Base-by-base conservation (phyloP, 2,888 invertebrate species). In the Anorthoa munda region DNA sequence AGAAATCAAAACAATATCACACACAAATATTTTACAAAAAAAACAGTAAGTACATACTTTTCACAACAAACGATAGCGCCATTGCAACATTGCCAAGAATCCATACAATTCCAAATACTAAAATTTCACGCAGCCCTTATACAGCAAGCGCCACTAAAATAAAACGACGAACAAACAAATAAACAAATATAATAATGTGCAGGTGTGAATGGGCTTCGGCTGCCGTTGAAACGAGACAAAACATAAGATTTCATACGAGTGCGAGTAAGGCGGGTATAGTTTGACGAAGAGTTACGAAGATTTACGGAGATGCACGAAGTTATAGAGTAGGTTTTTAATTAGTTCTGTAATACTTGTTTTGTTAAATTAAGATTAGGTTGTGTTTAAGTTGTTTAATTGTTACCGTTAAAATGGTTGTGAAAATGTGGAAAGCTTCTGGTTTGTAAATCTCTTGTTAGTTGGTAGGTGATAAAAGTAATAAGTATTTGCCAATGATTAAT, bases 131-230 rank as follows among this genome's bases (percentile, higher is more conserved):
- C 87, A 80, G 15, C 63, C 85, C 68, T 87, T 91, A 76, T 90
- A 21, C 84, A 17, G 18, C 45, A 55, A 46, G 60, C 87, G 85
- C 77, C 86, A 82, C 72, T 91, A 89, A 94, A 93, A 94, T 92
- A 94, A 94, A 91, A 92, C 87, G 86, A 86, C 87, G 81, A 90
- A 89, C 92, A 93, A 93, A 94, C 92, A 94, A 94, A 94, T 92
- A 94, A 94, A 94, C 92, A 92, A 91, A 90, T 89, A 86, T 83
- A 93, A 91, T 93, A 92, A 93, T 92, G 92, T 86, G 92, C 95
- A 94, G 94, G 95, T 95, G 95, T 94, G 94, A 95, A 95, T 93
- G 91, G 89, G 91, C 92, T 92, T 90, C 79, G 90, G 90, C 91
- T 91, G 93, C 90, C 83, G 89, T 91, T 79, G 93, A 77, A 96